Conservation (phyloP, 2,888 invertebrate species). For the Euplagia quadripunctaria region DNA sequence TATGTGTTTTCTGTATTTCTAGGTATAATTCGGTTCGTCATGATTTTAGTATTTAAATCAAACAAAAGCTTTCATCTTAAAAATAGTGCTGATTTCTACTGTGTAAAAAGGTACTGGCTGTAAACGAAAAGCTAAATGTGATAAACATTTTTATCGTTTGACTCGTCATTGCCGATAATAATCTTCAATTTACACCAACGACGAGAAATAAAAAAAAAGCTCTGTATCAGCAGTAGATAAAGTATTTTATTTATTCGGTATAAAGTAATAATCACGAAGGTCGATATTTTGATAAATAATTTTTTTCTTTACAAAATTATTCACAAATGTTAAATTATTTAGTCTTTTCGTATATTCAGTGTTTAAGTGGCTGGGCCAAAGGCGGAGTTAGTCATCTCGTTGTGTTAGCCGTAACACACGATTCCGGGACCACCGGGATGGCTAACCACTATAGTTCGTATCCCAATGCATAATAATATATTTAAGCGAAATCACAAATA, state of each 20-base stretch:
- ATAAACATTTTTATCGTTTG: conserved; percentile 1
- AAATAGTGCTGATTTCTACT: not conserved
- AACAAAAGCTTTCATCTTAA: too few relatives aligned
- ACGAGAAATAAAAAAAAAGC: not conserved
- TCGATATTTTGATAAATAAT: not conserved
- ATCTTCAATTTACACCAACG: not conserved
- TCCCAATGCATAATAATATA: not conserved
- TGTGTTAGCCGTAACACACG: not conserved
- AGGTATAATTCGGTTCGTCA: too few relatives aligned
- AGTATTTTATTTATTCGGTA: not conserved
- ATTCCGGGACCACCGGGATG: not conserved
- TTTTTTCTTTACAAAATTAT: not conserved
- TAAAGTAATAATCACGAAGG: not conserved
- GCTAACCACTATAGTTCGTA: not conserved
- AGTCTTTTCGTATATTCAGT: not conserved
- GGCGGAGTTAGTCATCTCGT: not conserved
- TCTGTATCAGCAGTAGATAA: not conserved
- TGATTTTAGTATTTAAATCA: too few relatives aligned
- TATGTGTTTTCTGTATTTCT: too few relatives aligned
- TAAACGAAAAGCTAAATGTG: not conserved
- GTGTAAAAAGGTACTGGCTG: not conserved
- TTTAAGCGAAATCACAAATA: too few relatives aligned
- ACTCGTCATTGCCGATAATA: not conserved
- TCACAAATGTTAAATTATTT: not conserved
- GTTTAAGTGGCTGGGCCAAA: not conserved